Evolutionary conservation across 2,888 invertebrate species (phyloP), one percentile per base, ranked within the genome.

Genomic region (Rambutsinella grinnellia): DNA sequence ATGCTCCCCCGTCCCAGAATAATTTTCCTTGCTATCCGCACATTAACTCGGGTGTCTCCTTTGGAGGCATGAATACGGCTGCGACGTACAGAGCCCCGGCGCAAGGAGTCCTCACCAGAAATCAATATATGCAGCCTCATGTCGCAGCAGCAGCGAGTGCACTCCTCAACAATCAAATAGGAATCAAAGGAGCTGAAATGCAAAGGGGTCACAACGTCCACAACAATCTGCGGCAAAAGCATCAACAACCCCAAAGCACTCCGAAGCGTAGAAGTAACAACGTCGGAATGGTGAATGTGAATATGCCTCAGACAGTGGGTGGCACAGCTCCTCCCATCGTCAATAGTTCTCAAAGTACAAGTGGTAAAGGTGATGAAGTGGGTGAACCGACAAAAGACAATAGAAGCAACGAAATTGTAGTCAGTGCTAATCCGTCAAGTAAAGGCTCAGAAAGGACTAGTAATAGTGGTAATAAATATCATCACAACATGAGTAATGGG

Each of bases 351-450:
- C 47, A 28, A 26, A 72, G 69, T 79, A 74, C 70, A 68, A 78
- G 61, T 67, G 65, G 65, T 66, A 67, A 67, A 36, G 69, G 68
- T 76, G 76, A 76, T 67, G 76, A 76, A 76, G 71, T 66, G 67
- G 54, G 44, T 49, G 75, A 79, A 44, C 26, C 61, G 17, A 17
- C 75, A 13, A 75, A 70, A 49, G 70, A 76, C 61, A 61, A 56
- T 53, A 63, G 79, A 72, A 72, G 67, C 53, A 76, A 79, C 61
- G 76, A 76, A 56, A 71, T 76, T 44, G 79, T 79, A 47, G 76
- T 79, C 26, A 79, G 79, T 79, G 79, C 79, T 47, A 79, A 79
- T 66, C 79, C 79, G 44, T 58, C 76, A 27, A 78, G 51, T 53
- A 68, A 68, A 15, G 66, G 56, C 63, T 5, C 27, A 5, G 70